Conservation (phyloP, 2,113 vertebrate genomes). For the Siphamia tubifer region DNA sequence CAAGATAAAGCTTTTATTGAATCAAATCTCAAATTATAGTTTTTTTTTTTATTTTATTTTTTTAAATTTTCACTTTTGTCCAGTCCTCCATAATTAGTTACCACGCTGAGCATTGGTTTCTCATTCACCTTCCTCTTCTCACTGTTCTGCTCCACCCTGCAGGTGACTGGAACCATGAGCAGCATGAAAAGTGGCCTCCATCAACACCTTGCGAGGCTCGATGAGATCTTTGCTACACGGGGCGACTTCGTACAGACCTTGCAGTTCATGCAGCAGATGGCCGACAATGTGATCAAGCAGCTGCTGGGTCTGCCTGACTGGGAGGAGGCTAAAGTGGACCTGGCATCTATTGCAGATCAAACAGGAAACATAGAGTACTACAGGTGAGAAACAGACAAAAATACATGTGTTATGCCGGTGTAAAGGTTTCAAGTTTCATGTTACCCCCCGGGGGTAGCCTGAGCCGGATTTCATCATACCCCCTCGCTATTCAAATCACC, state of each 20-base stretch:
- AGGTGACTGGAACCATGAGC: slow-evolving; percentile 84
- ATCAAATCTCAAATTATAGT: no score
- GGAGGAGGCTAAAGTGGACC: slow-evolving; percentile 76
- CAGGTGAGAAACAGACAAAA: slow-evolving; percentile 78
- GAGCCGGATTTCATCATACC: no score
- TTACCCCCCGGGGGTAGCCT: no score
- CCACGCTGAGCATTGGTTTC: not conserved
- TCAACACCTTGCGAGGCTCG: slow-evolving; percentile 85
- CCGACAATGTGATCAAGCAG: slow-evolving; percentile 81
- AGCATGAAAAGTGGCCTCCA: slow-evolving; percentile 85
- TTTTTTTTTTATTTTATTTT: no score
- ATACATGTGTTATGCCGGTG: not conserved
- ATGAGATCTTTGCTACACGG: slow-evolving; percentile 87
- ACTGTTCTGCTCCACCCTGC: not conserved
- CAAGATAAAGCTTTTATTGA: no score
- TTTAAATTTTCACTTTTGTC: no score
- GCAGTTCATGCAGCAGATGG: slow-evolving; percentile 88
- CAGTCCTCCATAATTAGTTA: no score
- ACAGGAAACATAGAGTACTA: slow-evolving; percentile 86
- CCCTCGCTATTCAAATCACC: no score
- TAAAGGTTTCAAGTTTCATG: no score
- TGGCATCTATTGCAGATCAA: slow-evolving; percentile 77
- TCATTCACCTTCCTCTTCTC: not conserved
- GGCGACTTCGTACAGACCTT: slow-evolving; percentile 89
- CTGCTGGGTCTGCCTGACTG: slow-evolving; percentile 87